These are phyloP conservation scores for Notoglanidium macrostoma DNA, from an alignment of 2,797 vertebrate genomes.

Conservation along the genomic window DNA sequence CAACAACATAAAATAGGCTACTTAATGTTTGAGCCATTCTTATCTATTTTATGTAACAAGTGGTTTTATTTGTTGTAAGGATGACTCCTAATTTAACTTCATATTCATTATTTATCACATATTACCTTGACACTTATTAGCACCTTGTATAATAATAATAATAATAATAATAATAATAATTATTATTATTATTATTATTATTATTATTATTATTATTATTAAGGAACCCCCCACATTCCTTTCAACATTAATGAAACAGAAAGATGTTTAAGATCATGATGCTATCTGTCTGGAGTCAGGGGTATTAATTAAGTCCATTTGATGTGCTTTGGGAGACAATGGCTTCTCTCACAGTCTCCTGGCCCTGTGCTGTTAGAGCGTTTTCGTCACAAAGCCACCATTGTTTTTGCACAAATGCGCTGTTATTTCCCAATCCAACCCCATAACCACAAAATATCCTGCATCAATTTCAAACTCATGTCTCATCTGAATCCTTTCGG, in stretches of 20 bases:
- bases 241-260: constrained; percentile 36
- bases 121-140: neutral
- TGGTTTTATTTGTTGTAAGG: neutral
- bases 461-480: constrained; percentile 23
- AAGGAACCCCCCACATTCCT: neutral
- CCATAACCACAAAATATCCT: constrained; percentile 28
- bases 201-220: neutral
- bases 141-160: neutral
- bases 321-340: constrained; percentile 31
- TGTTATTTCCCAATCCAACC: constrained; percentile 39
- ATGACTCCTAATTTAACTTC: neutral
- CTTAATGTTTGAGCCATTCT: neutral
- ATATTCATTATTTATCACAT: neutral
- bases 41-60: neutral
- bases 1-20: too few species aligned
- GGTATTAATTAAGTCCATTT: constrained; percentile 46
- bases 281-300: constrained; percentile 36
- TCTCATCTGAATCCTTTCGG: constrained; percentile 39
- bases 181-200: constrained; percentile 5
- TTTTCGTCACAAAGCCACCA: constrained; percentile 30
- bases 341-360: neutral
- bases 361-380: constrained; percentile 2
- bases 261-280: constrained; percentile 43
- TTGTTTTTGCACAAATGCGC: constrained; percentile 32
- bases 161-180: neutral